Percentiles rank a stretch among this genome's conserved stretches.
Conservation (phyloP, 2,888 invertebrate genomes). For the Gibbula magus region DNA sequence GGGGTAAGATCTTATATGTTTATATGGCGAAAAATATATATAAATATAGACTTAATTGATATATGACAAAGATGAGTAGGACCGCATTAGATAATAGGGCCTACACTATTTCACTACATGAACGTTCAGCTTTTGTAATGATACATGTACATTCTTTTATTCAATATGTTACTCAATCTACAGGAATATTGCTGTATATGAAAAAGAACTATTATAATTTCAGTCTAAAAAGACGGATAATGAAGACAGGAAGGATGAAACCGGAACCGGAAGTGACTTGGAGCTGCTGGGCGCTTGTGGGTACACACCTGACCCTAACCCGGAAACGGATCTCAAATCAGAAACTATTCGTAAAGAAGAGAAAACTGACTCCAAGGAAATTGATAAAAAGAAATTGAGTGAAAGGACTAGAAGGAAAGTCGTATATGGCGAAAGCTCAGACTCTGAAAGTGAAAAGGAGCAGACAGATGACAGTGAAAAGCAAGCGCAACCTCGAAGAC, state of each 20-base stretch:
- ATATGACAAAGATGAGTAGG: no score
- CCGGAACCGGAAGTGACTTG: background rate
- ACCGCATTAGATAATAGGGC: no score
- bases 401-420: background rate
- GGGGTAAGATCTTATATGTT: no score
- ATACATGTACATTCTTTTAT: no score
- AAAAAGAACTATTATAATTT: background rate
- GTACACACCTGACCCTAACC: background rate
- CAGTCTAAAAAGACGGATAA: background rate
- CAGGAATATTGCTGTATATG: no score
- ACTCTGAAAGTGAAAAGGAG: conserved; percentile 25
- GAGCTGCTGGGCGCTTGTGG: conserved; percentile 3
- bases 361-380: background rate
- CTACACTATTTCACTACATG: no score
- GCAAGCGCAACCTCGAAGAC: conserved; percentile 31
- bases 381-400: background rate
- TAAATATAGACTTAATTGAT: no score
- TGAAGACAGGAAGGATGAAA: background rate
- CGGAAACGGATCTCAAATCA: background rate
- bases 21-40: no score
- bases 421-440: conserved; percentile 28
- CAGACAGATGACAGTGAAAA: conserved; percentile 30
- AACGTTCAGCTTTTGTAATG: no score
- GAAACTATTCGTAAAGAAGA: background rate
- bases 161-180: no score